Conservation (phyloP, 2,797 vertebrate genomes). For the Pteronotus mesoamericanus region DNA sequence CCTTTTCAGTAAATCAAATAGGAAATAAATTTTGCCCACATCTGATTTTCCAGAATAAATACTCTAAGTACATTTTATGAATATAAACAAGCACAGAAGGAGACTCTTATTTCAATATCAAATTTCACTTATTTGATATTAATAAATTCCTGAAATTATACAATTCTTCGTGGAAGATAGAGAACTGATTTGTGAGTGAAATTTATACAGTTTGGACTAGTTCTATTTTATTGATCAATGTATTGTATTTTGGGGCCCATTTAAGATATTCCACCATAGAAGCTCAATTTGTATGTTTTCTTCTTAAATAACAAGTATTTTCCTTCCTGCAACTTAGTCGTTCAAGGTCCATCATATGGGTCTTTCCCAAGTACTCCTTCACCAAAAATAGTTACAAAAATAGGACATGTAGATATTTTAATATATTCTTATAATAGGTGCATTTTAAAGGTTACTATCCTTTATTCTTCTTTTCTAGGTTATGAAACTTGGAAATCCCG, state of each 20-base stretch:
- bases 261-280: slow-evolving; percentile 44
- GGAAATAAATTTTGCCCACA: slow-evolving; percentile 48
- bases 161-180: slow-evolving; percentile 17
- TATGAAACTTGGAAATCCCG: slow-evolving; percentile 86
- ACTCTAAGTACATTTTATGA: slow-evolving; percentile 61
- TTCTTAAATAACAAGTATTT: slow-evolving; percentile 29
- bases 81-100: slow-evolving; percentile 44
- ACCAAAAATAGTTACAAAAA: slow-evolving; percentile 20
- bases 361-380: slow-evolving; percentile 1
- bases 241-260: background rate
- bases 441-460: slow-evolving; percentile 65
- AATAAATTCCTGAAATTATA: slow-evolving; percentile 45
- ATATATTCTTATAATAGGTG: background rate
- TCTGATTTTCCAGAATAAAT: slow-evolving; percentile 52
- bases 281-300: slow-evolving; percentile 23
- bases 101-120: slow-evolving; percentile 52
- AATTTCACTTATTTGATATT: slow-evolving; percentile 43
- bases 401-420: background rate
- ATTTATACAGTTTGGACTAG: slow-evolving; percentile 7
- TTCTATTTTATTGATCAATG: slow-evolving; percentile 48
- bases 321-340: background rate
- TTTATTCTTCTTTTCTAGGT: slow-evolving; percentile 83
- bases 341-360: background rate
- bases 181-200: slow-evolving; percentile 7
- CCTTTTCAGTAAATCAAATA: slow-evolving; percentile 41